These are phyloP conservation scores for Neoascia interrupta DNA, from an alignment of 2,888 invertebrate genomes.

Conservation along the genomic window DNA sequence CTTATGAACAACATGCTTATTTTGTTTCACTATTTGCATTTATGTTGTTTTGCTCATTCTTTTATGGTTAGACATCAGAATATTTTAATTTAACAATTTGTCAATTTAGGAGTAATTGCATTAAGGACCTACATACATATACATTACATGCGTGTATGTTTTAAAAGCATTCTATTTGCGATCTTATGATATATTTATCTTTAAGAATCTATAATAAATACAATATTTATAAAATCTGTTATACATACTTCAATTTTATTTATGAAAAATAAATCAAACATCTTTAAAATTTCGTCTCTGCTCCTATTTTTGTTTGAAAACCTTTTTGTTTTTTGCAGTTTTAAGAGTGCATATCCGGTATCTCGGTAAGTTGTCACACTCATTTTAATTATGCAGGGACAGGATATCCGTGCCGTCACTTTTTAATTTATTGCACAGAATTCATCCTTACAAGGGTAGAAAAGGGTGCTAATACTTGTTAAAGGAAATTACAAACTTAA, in stretches of 20 bases:
- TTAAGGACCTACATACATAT: constrained; percentile 27
- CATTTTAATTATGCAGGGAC: no score
- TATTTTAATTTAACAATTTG: constrained; percentile 20
- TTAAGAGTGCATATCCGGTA: no score
- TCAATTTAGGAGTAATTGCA: constrained; percentile 42
- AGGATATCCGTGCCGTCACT: no score
- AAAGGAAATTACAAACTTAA: no score
- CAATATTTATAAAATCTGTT: constrained; percentile 42
- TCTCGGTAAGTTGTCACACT: no score
- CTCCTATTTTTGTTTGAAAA: no score
- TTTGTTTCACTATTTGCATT: constrained; percentile 8
- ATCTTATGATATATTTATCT: constrained; percentile 58
- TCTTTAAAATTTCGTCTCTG: constrained; percentile 13
- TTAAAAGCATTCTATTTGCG: constrained; percentile 28
- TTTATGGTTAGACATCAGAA: constrained; percentile 11
- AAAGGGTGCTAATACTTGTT: no score
- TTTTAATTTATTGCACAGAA: no score
- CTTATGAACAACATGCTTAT: background rate
- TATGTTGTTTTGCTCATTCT: constrained; percentile 20
- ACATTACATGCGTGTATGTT: constrained; percentile 15
- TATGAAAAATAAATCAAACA: constrained; percentile 52
- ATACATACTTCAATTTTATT: constrained; percentile 57
- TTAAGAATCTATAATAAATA: constrained; percentile 42
- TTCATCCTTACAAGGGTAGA: no score
- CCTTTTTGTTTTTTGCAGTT: no score